Conservation (phyloP, 1,140 invertebrate genomes). For the Dendroctonus ponderosae region DNA sequence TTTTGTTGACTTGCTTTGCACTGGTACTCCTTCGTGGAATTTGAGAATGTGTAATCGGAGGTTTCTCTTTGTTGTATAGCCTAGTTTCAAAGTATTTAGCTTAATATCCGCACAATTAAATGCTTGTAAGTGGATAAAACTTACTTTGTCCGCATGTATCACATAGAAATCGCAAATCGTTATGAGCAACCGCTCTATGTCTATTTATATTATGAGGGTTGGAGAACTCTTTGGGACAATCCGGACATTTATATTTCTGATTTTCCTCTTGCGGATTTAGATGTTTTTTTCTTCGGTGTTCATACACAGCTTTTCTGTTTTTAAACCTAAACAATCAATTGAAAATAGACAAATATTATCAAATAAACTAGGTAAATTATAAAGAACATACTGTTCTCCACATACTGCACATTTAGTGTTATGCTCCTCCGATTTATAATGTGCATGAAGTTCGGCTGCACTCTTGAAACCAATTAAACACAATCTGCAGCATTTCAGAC, state of each 20-base stretch:
- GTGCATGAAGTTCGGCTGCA: conserved; percentile 6
- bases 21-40: conserved; percentile 23
- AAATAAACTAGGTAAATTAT: background rate
- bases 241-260: conserved; percentile 23
- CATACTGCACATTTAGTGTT: conserved; percentile 29
- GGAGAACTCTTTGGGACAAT: conserved; percentile 26
- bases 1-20: conserved; percentile 18
- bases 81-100: conserved; percentile 4
- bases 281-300: conserved; percentile 25
- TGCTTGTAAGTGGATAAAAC: background rate
- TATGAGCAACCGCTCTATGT: conserved; percentile 19
- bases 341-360: background rate
- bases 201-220: conserved; percentile 17
- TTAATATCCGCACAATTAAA: background rate
- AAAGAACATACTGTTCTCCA: conserved; percentile 25
- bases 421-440: conserved; percentile 32
- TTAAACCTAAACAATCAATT: conserved; percentile 13
- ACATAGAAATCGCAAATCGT: conserved; percentile 21
- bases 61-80: conserved; percentile 31
- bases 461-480: conserved; percentile 29
- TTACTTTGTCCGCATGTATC: conserved; percentile 32
- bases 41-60: conserved; percentile 23
- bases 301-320: conserved; percentile 25
- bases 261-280: conserved; percentile 25
- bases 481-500: conserved; percentile 25